Conservation (phyloP, 2,888 invertebrate genomes). For the Blastobasis adustella region DNA sequence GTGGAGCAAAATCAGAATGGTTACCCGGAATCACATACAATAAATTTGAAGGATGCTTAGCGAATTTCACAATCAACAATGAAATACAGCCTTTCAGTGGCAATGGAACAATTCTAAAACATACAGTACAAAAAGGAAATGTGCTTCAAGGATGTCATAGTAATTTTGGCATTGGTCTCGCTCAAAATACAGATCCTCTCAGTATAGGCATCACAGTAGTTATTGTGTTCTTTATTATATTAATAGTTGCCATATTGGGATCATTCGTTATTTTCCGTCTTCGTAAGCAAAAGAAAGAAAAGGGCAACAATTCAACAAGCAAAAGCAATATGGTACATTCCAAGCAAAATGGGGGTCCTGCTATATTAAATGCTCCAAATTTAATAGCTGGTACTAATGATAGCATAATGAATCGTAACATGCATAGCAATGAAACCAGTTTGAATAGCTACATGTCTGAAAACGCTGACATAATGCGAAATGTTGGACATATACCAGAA, state of each 20-base stretch:
- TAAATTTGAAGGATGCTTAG: slow-evolving; percentile 92
- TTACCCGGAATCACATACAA: slow-evolving; percentile 70
- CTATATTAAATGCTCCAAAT: slow-evolving; percentile 81
- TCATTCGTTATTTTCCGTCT: slow-evolving; percentile 95
- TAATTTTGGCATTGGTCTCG: slow-evolving; percentile 83
- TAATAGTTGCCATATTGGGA: slow-evolving; percentile 90
- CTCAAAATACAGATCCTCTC: slow-evolving; percentile 88
- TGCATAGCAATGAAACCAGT: slow-evolving; percentile 82
- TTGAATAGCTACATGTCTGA: slow-evolving; percentile 82
- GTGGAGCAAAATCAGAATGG: slow-evolving; percentile 81
- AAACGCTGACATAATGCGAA: slow-evolving; percentile 83
- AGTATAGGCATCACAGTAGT: slow-evolving; percentile 95
- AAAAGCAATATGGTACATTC: slow-evolving; percentile 82
- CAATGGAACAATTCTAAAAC: slow-evolving; percentile 86
- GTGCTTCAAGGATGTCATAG: slow-evolving; percentile 84
- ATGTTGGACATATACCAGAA: slow-evolving; percentile 88
- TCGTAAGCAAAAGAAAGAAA: slow-evolving; percentile 90
- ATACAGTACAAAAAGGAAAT: slow-evolving; percentile 82
- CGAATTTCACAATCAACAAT: slow-evolving; percentile 91
- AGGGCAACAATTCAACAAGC: slow-evolving; percentile 78
- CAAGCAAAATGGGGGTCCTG: slow-evolving; percentile 84
- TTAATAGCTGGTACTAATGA: slow-evolving; percentile 80
- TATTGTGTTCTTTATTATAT: slow-evolving; percentile 93
- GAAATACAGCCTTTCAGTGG: slow-evolving; percentile 93
- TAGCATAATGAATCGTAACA: slow-evolving; percentile 78